These are phyloP conservation scores for Verasper variegatus DNA, from an alignment of 2,113 vertebrate species.

Conservation along the genomic window DNA sequence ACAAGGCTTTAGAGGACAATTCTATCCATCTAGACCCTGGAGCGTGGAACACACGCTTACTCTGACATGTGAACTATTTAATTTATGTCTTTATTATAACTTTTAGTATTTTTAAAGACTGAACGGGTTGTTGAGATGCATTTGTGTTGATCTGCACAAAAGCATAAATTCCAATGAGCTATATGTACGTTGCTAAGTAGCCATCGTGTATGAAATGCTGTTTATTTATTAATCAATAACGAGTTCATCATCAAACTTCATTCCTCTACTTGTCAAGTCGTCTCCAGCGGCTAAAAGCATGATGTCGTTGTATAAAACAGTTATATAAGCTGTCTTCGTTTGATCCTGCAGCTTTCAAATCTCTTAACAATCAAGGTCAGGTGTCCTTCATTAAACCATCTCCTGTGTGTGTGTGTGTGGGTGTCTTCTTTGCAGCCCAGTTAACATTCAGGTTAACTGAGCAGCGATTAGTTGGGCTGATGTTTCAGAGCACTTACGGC, in stretches of 20 bases:
- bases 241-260: background rate
- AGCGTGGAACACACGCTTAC: too few species aligned
- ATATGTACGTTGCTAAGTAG: too few species aligned
- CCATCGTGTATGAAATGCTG: background rate
- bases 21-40: too few species aligned
- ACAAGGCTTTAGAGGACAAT: too few species aligned
- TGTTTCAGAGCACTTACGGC: background rate
- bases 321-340: constrained; percentile 1
- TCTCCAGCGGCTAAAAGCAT: background rate
- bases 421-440: constrained; percentile 16
- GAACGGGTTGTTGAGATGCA: background rate
- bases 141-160: background rate
- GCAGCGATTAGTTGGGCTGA: background rate
- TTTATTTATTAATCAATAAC: background rate
- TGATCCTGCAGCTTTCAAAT: constrained; percentile 3
- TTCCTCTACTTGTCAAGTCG: background rate
- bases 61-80: too few species aligned
- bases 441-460: constrained; percentile 43
- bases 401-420: constrained; percentile 3
- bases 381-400: background rate
- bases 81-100: too few species aligned
- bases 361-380: background rate
- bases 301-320: background rate
- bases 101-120: too few species aligned
- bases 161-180: background rate